Evolutionary conservation across 2,888 invertebrate genomes (phyloP).

Genomic region (Dicranocentrus wangi): DNA sequence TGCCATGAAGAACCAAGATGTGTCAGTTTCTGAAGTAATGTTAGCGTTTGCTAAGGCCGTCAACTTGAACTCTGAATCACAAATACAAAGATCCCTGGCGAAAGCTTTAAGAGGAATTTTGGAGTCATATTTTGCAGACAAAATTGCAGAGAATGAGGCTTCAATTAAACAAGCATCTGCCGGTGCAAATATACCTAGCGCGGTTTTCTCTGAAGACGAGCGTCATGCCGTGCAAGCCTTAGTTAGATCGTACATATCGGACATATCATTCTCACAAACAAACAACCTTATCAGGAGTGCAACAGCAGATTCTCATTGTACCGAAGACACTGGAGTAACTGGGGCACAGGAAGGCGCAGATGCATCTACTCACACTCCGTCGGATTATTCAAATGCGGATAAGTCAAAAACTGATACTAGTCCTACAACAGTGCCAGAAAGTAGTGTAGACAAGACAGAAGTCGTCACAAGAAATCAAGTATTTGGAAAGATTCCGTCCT

Average conservation of each 20-base stretch:
- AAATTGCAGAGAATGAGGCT: slow-evolving; percentile 32
- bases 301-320: slow-evolving; percentile 14
- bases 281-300: slow-evolving; percentile 31
- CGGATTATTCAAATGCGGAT: slow-evolving; percentile 20
- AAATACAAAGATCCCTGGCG: slow-evolving; percentile 68
- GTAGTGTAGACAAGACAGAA: background rate
- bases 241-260: slow-evolving; percentile 74
- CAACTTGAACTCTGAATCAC: slow-evolving; percentile 69
- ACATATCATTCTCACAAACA: slow-evolving; percentile 61
- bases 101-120: slow-evolving; percentile 66
- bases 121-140: slow-evolving; percentile 65
- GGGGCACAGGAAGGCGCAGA: slow-evolving; percentile 9
- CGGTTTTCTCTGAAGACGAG: slow-evolving; percentile 65
- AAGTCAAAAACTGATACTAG: background rate
- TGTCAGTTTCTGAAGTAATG: slow-evolving; percentile 68
- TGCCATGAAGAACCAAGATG: slow-evolving; percentile 54
- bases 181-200: background rate
- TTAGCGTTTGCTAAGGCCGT: slow-evolving; percentile 72
- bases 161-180: background rate
- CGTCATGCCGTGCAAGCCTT: slow-evolving; percentile 72
- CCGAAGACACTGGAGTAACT: slow-evolving; percentile 6
- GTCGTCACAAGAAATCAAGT: slow-evolving; percentile 50
- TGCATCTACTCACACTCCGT: too few species aligned
- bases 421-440: background rate
- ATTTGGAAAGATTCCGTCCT: slow-evolving; percentile 69